Conservation (phyloP, 64 coral and sea anemone genomes). For the Porites lutea region DNA sequence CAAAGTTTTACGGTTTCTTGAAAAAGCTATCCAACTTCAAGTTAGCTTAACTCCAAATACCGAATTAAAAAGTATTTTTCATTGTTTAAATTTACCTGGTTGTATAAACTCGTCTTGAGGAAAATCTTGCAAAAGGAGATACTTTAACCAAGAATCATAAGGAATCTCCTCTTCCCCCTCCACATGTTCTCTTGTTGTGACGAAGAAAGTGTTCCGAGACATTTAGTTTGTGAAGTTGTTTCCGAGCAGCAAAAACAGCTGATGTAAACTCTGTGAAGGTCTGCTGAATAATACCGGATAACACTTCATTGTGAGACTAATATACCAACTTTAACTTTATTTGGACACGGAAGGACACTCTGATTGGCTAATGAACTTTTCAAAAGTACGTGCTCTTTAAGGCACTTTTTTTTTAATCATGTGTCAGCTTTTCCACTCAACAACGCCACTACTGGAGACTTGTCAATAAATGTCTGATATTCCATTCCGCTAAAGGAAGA, state of each 20-base stretch:
- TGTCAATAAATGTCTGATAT: background rate
- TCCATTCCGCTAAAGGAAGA: slow-evolving; percentile 26
- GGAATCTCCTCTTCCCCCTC: background rate
- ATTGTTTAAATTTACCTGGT: background rate
- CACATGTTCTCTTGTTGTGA: background rate
- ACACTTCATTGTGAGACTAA: background rate
- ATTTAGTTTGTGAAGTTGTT: background rate
- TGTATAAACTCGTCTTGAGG: background rate
- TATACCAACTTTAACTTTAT: background rate
- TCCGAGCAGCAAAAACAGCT: background rate
- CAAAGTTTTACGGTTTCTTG: too few species aligned
- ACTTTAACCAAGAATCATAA: slow-evolving; percentile 13
- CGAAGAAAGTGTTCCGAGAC: background rate
- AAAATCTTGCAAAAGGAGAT: slow-evolving; percentile 2
- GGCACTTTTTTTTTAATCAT: background rate
- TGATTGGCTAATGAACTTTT: background rate
- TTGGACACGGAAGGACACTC: background rate
- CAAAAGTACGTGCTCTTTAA: background rate
- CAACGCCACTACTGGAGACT: background rate
- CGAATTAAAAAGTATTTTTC: too few species aligned
- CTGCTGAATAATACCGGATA: background rate
- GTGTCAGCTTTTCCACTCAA: background rate
- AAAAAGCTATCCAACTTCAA: too few species aligned
- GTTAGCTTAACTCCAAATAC: too few species aligned
- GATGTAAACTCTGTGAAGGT: background rate